phyloP scores from a whole-genome alignment of 2,888 invertebrate species.

The Nineta flava region DNA sequence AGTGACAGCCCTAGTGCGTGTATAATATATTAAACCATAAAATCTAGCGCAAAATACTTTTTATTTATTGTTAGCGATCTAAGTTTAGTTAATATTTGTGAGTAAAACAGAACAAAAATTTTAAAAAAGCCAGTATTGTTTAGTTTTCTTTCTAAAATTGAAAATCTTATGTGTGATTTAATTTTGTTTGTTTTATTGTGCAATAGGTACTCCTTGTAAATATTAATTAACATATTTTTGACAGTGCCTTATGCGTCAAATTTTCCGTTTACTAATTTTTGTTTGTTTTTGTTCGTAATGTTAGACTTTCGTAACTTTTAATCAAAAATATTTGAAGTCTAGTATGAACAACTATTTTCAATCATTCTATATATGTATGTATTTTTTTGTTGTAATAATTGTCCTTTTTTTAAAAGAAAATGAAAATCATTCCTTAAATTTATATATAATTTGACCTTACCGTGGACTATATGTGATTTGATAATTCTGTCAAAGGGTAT shows the following conservation, averaged over 20 bases:
- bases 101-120: no score
- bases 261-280: neutral
- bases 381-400: neutral
- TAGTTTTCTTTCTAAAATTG: neutral
- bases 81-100: no score
- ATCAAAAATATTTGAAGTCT: no score
- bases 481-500: conserved; percentile 15
- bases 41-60: no score
- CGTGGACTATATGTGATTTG: conserved; percentile 27
- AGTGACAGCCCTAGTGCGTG: no score
- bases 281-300: neutral
- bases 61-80: no score
- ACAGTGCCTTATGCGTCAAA: conserved; percentile 4
- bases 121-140: conserved; percentile 1
- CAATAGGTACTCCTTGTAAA: conserved; percentile 4
- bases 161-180: neutral
- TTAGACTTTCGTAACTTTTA: neutral
- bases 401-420: neutral
- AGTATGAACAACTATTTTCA: neutral
- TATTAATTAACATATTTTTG: neutral
- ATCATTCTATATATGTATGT: neutral
- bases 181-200: neutral
- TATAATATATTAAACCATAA: no score
- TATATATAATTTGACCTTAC: conserved; percentile 27
- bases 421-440: conserved; percentile 26